Evolutionary conservation across 2,113 vertebrate species (phyloP).

Genomic region (Mirounga angustirostris): DNA sequence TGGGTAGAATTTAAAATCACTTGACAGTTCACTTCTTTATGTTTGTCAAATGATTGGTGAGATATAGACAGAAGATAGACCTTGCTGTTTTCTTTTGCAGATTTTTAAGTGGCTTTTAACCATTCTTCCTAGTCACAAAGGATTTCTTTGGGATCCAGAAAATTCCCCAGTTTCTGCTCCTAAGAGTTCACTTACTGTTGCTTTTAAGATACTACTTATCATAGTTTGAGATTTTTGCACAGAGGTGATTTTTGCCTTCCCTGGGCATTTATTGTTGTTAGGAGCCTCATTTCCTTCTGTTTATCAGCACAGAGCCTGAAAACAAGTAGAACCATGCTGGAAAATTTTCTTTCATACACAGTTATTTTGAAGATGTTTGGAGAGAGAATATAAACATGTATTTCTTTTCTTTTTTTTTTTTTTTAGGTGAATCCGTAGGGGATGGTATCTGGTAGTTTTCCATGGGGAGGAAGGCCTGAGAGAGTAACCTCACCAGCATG

Average conservation of each 20-base stretch:
- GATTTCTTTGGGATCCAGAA: background rate
- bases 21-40: background rate
- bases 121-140: background rate
- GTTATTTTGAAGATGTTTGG: constrained; percentile 42
- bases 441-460: constrained; percentile 34
- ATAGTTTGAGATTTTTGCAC: background rate
- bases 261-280: background rate
- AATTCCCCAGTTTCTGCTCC: background rate
- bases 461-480: background rate
- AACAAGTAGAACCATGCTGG: constrained; percentile 13
- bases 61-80: background rate
- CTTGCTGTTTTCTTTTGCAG: background rate
- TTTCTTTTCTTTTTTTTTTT: constrained; percentile 18
- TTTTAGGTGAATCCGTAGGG: background rate
- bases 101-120: constrained; percentile 35
- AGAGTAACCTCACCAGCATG: constrained; percentile 50
- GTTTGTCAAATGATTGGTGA: background rate
- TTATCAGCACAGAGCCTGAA: constrained; percentile 5
- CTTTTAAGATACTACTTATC: background rate
- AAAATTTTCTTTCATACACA: constrained; percentile 40
- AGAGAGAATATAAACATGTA: background rate
- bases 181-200: background rate
- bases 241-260: background rate
- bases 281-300: constrained; percentile 46
- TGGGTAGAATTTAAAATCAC: constrained; percentile 9